A percentile compares a stretch with the other conserved stretches of the same genome.
phyloP scores from a whole-genome alignment of 2,113 vertebrate species.

The Hemiscyllium ocellatum region DNA sequence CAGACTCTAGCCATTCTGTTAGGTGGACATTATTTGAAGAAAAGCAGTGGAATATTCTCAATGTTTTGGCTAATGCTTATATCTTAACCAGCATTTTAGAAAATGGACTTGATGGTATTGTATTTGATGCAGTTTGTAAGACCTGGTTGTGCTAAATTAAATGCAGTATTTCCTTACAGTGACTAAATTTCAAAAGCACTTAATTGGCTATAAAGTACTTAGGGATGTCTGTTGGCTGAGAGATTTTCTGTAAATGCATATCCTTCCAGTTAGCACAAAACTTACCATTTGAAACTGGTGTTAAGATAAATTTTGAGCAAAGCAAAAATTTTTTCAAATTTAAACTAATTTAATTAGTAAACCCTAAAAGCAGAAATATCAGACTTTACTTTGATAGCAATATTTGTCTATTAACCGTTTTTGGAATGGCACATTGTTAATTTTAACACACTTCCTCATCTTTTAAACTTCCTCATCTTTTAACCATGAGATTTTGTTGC shows the following conservation, averaged over 20 bases:
- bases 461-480: not conserved
- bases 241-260: not conserved
- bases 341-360: not conserved
- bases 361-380: not conserved
- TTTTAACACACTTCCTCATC: not conserved
- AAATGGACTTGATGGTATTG: not conserved
- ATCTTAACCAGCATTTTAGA: not conserved
- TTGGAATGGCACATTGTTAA: not conserved
- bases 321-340: not conserved
- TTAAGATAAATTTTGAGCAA: not conserved
- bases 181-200: not conserved
- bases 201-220: not conserved
- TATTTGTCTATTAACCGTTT: not conserved
- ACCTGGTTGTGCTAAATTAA: not conserved
- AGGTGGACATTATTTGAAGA: not conserved
- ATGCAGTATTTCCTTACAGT: not conserved
- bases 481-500: not conserved
- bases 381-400: not conserved
- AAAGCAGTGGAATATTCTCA: not conserved
- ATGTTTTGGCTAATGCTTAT: not conserved
- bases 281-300: not conserved
- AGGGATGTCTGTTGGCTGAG: not conserved
- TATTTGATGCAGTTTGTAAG: not conserved
- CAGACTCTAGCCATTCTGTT: not conserved
- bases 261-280: not conserved